Conservation (phyloP, 1,140 invertebrate genomes). For the Drosophila ficusphila region DNA sequence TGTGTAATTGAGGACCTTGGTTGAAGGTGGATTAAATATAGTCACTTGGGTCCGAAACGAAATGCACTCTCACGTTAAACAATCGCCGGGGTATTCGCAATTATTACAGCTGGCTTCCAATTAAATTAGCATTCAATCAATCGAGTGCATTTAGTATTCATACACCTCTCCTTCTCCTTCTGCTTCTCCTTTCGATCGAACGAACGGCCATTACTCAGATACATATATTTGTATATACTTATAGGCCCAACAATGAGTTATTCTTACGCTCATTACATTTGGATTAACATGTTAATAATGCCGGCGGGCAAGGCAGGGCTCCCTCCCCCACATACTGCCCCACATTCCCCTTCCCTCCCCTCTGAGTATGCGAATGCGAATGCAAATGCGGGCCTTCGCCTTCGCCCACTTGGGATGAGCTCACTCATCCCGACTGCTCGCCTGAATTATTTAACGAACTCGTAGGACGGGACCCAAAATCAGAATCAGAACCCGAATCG, state of each 20-base stretch:
- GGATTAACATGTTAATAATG: constrained; percentile 81
- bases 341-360: background rate
- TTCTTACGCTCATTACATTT: constrained; percentile 79
- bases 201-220: constrained; percentile 22
- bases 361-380: background rate
- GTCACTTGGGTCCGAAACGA: constrained; percentile 1
- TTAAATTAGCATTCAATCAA: constrained; percentile 55
- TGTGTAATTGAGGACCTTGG: too few relatives aligned
- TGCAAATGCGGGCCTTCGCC: constrained; percentile 22
- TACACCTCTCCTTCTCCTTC: too few relatives aligned
- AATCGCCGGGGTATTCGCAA: constrained; percentile 33
- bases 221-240: constrained; percentile 12
- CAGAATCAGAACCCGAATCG: background rate
- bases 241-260: constrained; percentile 64
- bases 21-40: too few relatives aligned
- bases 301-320: constrained; percentile 19
- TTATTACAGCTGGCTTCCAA: constrained; percentile 44
- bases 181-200: background rate
- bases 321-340: background rate
- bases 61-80: constrained; percentile 5
- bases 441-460: constrained; percentile 52
- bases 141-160: constrained; percentile 46
- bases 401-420: background rate
- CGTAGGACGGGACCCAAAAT: background rate
- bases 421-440: constrained; percentile 7